These are phyloP conservation scores for Phasianus colchicus DNA, from an alignment of 2,113 vertebrate species.

Conservation along the genomic window DNA sequence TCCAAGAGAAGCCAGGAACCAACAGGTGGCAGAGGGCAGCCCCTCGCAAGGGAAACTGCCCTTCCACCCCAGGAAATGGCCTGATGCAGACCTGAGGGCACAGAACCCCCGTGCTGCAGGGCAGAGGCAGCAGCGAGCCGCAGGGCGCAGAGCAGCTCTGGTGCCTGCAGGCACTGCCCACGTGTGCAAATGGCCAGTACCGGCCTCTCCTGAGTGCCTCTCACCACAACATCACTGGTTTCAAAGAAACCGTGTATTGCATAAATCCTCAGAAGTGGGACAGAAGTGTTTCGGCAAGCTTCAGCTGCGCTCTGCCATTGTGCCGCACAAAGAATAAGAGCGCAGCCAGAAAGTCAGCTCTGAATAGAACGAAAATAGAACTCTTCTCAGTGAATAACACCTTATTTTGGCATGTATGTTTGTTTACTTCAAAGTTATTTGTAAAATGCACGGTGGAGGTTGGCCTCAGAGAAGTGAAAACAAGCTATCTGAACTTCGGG, in stretches of 20 bases:
- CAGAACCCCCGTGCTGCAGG: background rate
- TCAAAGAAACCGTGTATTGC: conserved; percentile 9
- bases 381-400: conserved; percentile 54
- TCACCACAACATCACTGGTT: background rate
- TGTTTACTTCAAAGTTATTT: conserved; percentile 75
- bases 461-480: conserved; percentile 46
- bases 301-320: conserved; percentile 42
- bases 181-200: background rate
- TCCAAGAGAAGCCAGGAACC: rapidly evolving
- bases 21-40: background rate
- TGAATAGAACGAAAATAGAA: conserved; percentile 70
- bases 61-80: background rate
- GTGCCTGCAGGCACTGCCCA: background rate
- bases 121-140: rapidly evolving
- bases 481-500: conserved; percentile 55
- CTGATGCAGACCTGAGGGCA: background rate
- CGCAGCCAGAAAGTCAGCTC: conserved; percentile 40
- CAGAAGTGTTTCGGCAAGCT: conserved; percentile 56
- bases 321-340: conserved; percentile 39
- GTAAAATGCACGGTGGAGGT: conserved; percentile 65
- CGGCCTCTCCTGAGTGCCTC: background rate
- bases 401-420: conserved; percentile 67
- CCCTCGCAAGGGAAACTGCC: background rate
- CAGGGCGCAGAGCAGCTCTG: background rate
- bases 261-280: conserved; percentile 37